phyloP scores from a whole-genome alignment of 1,140 invertebrate species.

The Homalodisca vitripennis region DNA sequence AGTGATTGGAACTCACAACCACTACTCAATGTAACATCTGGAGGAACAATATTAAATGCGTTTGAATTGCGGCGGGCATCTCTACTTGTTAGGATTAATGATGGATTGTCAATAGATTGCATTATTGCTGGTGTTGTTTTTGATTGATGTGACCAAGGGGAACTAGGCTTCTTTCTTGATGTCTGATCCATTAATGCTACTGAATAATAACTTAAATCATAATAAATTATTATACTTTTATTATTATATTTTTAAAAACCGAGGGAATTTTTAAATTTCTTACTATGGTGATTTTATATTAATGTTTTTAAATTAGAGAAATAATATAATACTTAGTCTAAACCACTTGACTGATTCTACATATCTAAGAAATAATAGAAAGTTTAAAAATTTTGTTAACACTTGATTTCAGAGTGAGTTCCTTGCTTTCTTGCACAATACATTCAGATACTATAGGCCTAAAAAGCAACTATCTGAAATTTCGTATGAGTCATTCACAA shows the following conservation, averaged over 20 bases:
- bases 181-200: constrained; percentile 21
- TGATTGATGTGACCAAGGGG: background rate
- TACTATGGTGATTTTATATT: background rate
- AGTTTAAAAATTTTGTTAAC: no score
- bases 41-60: constrained; percentile 31
- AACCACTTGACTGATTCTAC: background rate
- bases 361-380: background rate
- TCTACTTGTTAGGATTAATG: constrained; percentile 22
- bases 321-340: background rate
- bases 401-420: no score
- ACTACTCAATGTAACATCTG: constrained; percentile 43
- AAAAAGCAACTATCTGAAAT: no score
- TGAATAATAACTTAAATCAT: constrained; percentile 3
- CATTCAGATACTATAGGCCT: no score
- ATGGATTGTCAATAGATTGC: constrained; percentile 41
- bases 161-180: constrained; percentile 1
- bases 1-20: constrained; percentile 43
- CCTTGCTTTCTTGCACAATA: no score
- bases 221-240: no score
- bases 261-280: background rate
- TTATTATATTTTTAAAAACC: background rate
- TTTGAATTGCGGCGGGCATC: constrained; percentile 15
- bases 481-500: no score
- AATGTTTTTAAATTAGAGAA: background rate
- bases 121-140: constrained; percentile 40